These are phyloP conservation scores for Caenorhabditis becei DNA, from an alignment of 2,888 invertebrate species.

Conservation along the genomic window DNA sequence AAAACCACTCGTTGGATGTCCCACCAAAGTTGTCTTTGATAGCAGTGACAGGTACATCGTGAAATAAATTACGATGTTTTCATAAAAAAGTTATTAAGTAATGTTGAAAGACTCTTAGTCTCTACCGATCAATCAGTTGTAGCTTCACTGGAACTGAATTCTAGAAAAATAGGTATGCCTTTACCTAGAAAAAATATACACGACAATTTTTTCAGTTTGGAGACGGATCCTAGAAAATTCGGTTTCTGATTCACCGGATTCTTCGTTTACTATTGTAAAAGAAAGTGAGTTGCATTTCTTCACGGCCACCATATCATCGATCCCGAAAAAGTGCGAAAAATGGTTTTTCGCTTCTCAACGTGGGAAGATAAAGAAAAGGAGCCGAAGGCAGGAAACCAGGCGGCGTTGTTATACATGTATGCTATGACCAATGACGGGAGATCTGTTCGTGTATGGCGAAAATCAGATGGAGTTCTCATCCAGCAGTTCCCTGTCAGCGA, in stretches of 20 bases:
- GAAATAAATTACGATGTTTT: not conserved
- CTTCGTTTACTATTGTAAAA: conserved; percentile 10
- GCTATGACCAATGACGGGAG: conserved; percentile 65
- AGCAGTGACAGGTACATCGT: not conserved
- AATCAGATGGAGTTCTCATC: conserved; percentile 60
- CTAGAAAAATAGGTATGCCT: conserved; percentile 61
- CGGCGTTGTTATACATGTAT: conserved; percentile 66
- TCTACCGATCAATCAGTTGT: conserved; percentile 73
- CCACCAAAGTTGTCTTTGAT: conserved; percentile 68
- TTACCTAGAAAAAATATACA: not conserved
- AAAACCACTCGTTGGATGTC: conserved; percentile 77
- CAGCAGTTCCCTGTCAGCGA: conserved; percentile 56
- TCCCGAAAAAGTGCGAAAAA: no score
- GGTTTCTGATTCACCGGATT: not conserved
- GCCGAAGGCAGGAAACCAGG: no score
- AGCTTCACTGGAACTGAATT: conserved; percentile 70
- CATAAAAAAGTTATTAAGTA: conserved; percentile 25
- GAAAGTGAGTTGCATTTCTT: conserved; percentile 52
- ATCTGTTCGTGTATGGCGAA: conserved; percentile 65
- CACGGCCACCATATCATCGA: no score
- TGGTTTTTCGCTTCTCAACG: no score
- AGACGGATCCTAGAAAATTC: conserved; percentile 68
- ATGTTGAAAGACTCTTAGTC: conserved; percentile 65
- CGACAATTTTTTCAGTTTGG: conserved; percentile 72
- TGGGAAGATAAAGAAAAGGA: no score